Evolutionary conservation across 2,888 invertebrate genomes (phyloP).

Genomic region (Agrotis ipsilon): DNA sequence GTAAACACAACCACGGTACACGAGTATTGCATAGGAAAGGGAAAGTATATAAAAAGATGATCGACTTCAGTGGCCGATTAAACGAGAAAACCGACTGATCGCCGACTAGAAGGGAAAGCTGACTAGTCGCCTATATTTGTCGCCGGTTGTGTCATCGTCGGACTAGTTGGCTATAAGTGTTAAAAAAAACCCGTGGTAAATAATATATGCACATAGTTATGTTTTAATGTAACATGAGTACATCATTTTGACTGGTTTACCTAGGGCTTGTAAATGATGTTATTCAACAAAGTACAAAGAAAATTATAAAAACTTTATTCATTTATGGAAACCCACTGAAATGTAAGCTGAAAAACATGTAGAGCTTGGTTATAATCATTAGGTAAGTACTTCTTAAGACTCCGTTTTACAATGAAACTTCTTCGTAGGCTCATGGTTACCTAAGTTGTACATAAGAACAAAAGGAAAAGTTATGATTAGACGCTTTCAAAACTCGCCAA

Average conservation of each 20-base stretch:
- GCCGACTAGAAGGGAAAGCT: too few species aligned
- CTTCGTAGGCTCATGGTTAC: slow-evolving; percentile 6
- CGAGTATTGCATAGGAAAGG: too few species aligned
- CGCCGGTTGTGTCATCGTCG: too few species aligned
- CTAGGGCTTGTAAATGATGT: not conserved
- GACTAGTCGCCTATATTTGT: too few species aligned
- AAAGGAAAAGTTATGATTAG: slow-evolving; percentile 56
- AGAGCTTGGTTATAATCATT: slow-evolving; percentile 27
- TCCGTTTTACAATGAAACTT: slow-evolving; percentile 25
- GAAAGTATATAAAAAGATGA: too few species aligned
- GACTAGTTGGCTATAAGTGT: too few species aligned
- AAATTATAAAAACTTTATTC: slow-evolving; percentile 7
- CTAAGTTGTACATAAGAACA: slow-evolving; percentile 43
- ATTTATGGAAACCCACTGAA: slow-evolving; percentile 11
- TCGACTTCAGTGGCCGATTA: too few species aligned
- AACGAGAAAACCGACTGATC: too few species aligned
- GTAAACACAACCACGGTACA: too few species aligned
- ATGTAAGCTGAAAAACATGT: slow-evolving; percentile 30
- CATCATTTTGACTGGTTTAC: not conserved
- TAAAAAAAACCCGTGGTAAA: too few species aligned
- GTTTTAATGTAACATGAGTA: not conserved
- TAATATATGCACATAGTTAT: not conserved
- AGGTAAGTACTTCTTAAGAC: slow-evolving; percentile 30
- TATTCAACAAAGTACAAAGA: not conserved
- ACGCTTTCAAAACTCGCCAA: slow-evolving; percentile 31